Base-by-base conservation (phyloP, 2,888 invertebrate species). In the Tryphoninae sp. region DNA sequence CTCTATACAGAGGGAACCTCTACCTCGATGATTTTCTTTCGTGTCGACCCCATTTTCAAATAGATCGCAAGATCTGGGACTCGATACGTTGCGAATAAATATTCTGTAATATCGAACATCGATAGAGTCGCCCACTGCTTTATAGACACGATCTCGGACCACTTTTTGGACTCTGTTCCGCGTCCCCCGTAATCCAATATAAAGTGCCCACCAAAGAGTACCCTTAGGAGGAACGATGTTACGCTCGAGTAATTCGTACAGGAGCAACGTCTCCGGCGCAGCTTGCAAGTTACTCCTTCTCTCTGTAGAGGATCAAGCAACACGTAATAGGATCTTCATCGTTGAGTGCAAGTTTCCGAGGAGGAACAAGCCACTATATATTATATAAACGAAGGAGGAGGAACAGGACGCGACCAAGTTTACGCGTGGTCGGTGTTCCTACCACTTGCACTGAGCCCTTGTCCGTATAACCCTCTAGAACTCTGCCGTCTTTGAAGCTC, bases 341-440 rank as follows among this genome's bases (percentile, higher is more conserved):
- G 58, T 65, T 78, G 71, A 65, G 71, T 23, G 33, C 71, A 51
- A 71, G 74, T 80, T 65, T 69, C 49, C 16, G 51, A 62, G 58
- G 74, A 69, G 64, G 45, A 75, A 33, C 23, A 58, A 55, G 40
- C 6, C 26, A 13, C 22, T 49, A 13, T n/a, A 64, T 9, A 55
- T 2, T 45, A 13, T 45, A 45, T 45, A 45, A 33, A 65, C 19
- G 11, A 22, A 22, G 19, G 13, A 64, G 42, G 19, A 13, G 16
- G 45, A 45, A 65, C 19, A 9, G 58, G 49, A 40, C 9, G 55
- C 19, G 49, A 64, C 58, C 16, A 75, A 75, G 58, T 64, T 75
- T 40, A 22, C 62, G 51, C 16, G 55, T 33, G 51, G 64, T 69
- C 45, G 13, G 45, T 49, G 42, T n/a, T 9, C 22, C 40, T 22